These are phyloP conservation scores for Serilophus lunatus DNA, from an alignment of 2,113 vertebrate species.

Conservation along the genomic window DNA sequence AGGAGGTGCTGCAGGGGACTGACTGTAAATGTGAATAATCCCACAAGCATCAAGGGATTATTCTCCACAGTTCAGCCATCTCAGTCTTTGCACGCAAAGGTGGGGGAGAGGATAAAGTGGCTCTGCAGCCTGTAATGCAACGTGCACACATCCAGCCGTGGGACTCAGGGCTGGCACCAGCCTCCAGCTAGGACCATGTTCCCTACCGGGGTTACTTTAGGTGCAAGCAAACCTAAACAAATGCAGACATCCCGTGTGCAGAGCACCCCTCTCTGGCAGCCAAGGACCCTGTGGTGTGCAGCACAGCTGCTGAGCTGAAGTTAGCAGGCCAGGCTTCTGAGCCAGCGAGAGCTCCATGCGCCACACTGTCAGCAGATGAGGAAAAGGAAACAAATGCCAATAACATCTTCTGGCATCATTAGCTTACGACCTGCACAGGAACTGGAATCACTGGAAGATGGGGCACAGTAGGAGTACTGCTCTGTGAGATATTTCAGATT, in stretches of 20 bases:
- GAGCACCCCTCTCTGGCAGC: neutral
- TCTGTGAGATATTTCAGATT: neutral
- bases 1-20: neutral
- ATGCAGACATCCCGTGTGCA: neutral
- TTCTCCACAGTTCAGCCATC: neutral
- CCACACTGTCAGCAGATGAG: neutral
- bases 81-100: constrained; percentile 16
- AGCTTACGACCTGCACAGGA: neutral
- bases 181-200: rapidly evolving
- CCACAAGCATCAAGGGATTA: constrained; percentile 23
- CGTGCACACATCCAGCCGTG: rapidly evolving
- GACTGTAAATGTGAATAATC: constrained; percentile 6
- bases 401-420: neutral
- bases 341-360: neutral
- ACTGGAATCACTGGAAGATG: neutral
- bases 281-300: neutral
- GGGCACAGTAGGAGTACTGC: neutral
- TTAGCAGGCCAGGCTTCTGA: neutral
- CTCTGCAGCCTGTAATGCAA: neutral
- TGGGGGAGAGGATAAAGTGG: neutral
- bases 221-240: neutral
- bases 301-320: neutral
- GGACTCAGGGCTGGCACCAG: neutral
- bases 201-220: rapidly evolving
- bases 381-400: neutral